Base-by-base conservation (phyloP, 2,113 vertebrate species). In the Megatriorchis doriae region DNA sequence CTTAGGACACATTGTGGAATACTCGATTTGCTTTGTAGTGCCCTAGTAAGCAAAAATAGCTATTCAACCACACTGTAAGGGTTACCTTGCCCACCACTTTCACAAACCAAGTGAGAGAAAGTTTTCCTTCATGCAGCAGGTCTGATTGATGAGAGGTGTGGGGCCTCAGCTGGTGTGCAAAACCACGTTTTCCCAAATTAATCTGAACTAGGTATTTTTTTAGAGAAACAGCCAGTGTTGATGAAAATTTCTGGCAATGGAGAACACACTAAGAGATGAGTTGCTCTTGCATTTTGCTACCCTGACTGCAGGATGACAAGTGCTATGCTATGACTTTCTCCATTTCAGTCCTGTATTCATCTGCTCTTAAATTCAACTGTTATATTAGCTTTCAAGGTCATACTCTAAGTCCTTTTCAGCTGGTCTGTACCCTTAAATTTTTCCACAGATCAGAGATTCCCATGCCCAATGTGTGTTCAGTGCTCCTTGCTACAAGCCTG, bases 281-380 rank as follows among this genome's bases (percentile, higher is more conserved):
- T 1, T 78, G 22, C 36, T 86, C 5, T 0, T 1, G 4, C 3
- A 3, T 77, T 94, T 94, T 3, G 1, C 29, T 80, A 18, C 32
- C 16, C 16, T 74, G 42, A n/a, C 20, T 85, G 55, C 74, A 74
- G 42, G 23, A 50, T 20, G 31, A 74, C n/a, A 61, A 81, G 36
- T 19, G 61, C 13, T 13, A n/a, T 19, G 61, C 13, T 13, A n/a
- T 3, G 2, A 45, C 22, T 72, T 71, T 55, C 22, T 75, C 15
- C 29, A 22, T 15, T 86, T 86, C 36, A 34, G 36, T 38, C 20
- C 50, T 34, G 3, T 32, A 58, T 58, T 67, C 13, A 62, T 29
- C 42, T 59, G 47, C 47, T 63, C 32, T 75, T 22, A 86, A 78
- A 90, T 50, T 29, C 47, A 81, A 3, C 16, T 25, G 6, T 25